Conservation (phyloP, 2,797 vertebrate genomes). For the Chloroceryle amazona region DNA sequence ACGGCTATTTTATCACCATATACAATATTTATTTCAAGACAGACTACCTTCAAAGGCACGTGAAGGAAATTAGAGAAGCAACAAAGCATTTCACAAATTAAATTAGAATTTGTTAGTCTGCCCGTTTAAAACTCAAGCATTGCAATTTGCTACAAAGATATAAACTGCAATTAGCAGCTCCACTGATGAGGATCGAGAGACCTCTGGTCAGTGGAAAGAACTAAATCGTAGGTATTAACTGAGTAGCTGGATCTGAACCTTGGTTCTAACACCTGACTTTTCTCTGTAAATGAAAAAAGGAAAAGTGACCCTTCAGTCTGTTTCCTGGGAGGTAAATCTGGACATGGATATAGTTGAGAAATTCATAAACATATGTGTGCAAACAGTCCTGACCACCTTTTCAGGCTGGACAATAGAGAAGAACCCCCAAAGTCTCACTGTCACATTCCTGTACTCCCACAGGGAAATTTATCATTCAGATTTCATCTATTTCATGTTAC, state of each 20-base stretch:
- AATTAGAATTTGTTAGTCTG: background rate
- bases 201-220: background rate
- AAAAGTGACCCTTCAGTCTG: too few species aligned
- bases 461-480: constrained; percentile 19
- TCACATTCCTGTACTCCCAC: constrained; percentile 2
- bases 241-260: background rate
- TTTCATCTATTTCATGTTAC: constrained; percentile 42
- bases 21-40: background rate
- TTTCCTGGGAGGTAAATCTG: background rate
- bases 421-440: background rate
- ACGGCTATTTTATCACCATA: background rate
- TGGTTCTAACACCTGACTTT: background rate
- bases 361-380: background rate
- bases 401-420: background rate
- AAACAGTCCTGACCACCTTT: background rate
- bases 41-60: background rate
- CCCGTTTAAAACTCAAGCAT: background rate
- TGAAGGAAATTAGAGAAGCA: background rate
- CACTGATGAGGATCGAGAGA: background rate
- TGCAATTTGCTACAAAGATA: background rate
- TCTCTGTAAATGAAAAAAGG: background rate
- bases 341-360: background rate
- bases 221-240: background rate
- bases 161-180: background rate
- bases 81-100: background rate